Percentiles rank a stretch among this genome's conserved stretches.
Evolutionary conservation across 2,888 invertebrate genomes (phyloP).

Genomic region (Tenthredo amoena): DNA sequence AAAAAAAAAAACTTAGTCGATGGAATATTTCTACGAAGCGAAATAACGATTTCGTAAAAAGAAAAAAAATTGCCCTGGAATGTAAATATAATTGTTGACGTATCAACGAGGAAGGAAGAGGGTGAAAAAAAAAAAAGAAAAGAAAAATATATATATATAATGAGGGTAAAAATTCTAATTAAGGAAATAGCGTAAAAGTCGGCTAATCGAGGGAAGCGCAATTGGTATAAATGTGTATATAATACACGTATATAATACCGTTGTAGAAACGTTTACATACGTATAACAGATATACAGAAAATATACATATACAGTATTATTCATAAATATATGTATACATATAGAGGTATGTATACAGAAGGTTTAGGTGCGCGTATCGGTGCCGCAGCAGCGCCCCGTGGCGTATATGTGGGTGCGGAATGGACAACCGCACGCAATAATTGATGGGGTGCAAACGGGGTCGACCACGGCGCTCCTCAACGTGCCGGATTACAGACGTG

Average conservation of each 20-base stretch:
- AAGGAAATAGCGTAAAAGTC: conserved; percentile 4
- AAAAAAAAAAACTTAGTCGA: too few species aligned
- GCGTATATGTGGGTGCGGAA: conserved; percentile 63
- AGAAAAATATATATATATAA: background rate
- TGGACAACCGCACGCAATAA: conserved; percentile 72
- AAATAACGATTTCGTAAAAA: background rate
- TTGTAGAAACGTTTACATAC: background rate
- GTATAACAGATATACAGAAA: background rate
- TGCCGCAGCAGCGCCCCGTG: conserved; percentile 23
- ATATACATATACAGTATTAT: background rate
- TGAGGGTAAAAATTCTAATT: background rate
- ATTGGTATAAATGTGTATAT: background rate
- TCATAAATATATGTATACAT: background rate
- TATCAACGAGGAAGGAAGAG: background rate
- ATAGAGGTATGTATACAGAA: background rate
- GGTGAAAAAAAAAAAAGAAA: background rate
- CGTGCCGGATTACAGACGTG: conserved; percentile 70
- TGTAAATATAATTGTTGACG: background rate
- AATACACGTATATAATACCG: background rate
- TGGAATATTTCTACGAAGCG: too few species aligned
- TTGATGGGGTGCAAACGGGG: conserved; percentile 75
- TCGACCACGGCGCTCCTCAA: conserved; percentile 71
- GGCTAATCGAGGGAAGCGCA: conserved; percentile 16
- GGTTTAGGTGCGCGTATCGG: conserved; percentile 20
- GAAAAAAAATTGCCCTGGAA: background rate